Conservation (phyloP, 2,113 vertebrate genomes). For the Oncorhynchus gorbuscha region DNA sequence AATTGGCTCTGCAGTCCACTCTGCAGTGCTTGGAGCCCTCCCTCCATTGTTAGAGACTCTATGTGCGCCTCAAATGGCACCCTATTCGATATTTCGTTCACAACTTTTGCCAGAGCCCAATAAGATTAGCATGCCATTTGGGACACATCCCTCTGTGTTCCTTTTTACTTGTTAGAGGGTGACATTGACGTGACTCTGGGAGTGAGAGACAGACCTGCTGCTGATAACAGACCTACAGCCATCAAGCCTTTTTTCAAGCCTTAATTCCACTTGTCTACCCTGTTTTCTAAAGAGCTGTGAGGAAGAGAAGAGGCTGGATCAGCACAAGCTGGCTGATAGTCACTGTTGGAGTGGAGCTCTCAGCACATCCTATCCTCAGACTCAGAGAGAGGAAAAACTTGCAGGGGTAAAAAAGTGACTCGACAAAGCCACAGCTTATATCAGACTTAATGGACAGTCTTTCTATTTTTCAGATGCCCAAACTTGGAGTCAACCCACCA, state of each 20-base stretch:
- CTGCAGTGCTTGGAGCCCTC: too few species aligned
- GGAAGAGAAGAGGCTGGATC: not conserved
- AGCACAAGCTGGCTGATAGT: slow-evolving; percentile 11
- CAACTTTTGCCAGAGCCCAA: too few species aligned
- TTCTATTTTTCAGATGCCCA: not conserved
- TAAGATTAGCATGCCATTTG: too few species aligned
- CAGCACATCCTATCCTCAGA: not conserved
- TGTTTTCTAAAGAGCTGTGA: slow-evolving; percentile 7
- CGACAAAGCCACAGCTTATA: not conserved
- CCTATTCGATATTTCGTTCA: too few species aligned
- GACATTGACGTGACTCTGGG: slow-evolving; percentile 1
- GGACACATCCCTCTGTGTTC: not conserved
- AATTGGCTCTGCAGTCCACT: too few species aligned
- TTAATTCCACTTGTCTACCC: slow-evolving; percentile 17
- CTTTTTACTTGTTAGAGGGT: not conserved
- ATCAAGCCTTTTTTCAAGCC: not conserved
- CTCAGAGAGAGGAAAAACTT: not conserved
- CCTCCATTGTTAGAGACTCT: too few species aligned
- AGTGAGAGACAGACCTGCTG: slow-evolving; percentile 14
- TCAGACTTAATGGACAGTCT: not conserved
- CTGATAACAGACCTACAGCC: slow-evolving; percentile 4
- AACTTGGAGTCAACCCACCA: not conserved
- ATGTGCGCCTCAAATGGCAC: too few species aligned
- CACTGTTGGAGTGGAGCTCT: slow-evolving; percentile 7
- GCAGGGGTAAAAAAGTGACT: not conserved